These are phyloP conservation scores for Masnerella sp. DNA, from an alignment of 2,888 invertebrate species.

Conservation along the genomic window DNA sequence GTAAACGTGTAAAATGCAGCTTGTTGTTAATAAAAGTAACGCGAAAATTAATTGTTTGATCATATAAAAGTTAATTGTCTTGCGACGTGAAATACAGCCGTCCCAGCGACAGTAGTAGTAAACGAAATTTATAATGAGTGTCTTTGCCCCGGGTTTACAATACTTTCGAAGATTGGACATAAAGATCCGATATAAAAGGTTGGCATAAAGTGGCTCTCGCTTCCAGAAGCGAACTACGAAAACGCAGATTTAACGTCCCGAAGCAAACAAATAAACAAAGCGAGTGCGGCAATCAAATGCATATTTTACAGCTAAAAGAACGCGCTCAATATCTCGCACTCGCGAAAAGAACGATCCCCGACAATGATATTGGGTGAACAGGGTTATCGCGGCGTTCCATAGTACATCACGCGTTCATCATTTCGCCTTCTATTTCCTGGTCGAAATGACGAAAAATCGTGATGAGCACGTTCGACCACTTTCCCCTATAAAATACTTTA, in stretches of 20 bases:
- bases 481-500: slow-evolving; percentile 54
- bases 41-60: slow-evolving; percentile 3
- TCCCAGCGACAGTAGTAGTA: slow-evolving; percentile 7
- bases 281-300: slow-evolving; percentile 14
- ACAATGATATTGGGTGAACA: background rate
- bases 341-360: background rate
- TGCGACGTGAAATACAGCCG: slow-evolving; percentile 3
- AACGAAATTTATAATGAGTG: slow-evolving; percentile 33
- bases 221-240: slow-evolving; percentile 30
- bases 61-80: slow-evolving; percentile 13
- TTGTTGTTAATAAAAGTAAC: too few relatives aligned
- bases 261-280: slow-evolving; percentile 14
- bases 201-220: slow-evolving; percentile 22
- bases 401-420: background rate
- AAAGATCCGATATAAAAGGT: slow-evolving; percentile 31
- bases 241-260: slow-evolving; percentile 21
- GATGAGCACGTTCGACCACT: slow-evolving; percentile 24
- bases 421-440: slow-evolving; percentile 6
- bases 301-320: slow-evolving; percentile 26
- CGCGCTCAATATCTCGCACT: slow-evolving; percentile 5
- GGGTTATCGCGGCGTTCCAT: slow-evolving; percentile 4
- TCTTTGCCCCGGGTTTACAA: slow-evolving; percentile 21
- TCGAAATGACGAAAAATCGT: slow-evolving; percentile 16
- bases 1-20: too few relatives aligned
- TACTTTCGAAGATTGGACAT: slow-evolving; percentile 20